These are phyloP conservation scores for Heteronetta atricapilla DNA, from an alignment of 2,113 vertebrate genomes.

Conservation along the genomic window DNA sequence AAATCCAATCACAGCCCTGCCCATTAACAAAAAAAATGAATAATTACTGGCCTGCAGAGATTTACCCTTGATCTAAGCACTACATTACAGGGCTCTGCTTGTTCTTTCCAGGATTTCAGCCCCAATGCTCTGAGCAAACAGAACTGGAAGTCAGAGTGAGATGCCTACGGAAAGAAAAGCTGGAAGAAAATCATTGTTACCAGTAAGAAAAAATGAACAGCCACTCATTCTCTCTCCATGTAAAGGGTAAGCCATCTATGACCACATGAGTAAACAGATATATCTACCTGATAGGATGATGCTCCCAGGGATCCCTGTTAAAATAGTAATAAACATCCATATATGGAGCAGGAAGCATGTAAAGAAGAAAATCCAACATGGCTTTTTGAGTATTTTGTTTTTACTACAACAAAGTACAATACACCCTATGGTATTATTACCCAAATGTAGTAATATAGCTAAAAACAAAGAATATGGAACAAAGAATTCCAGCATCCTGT, in stretches of 20 bases:
- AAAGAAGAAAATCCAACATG: neutral
- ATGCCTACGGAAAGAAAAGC: neutral
- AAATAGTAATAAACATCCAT: neutral
- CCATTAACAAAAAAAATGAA: neutral
- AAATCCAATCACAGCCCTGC: slow-evolving; percentile 14
- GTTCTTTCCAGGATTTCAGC: neutral
- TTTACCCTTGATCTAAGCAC: neutral
- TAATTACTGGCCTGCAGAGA: slow-evolving; percentile 10
- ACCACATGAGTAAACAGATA: neutral
- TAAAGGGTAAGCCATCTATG: neutral
- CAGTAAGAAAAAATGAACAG: neutral
- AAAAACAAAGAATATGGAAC: neutral
- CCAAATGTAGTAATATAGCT: neutral
- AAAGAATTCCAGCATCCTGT: neutral
- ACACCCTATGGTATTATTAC: neutral
- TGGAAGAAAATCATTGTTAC: neutral
- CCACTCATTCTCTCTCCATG: neutral
- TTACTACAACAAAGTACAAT: neutral
- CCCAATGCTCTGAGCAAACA: neutral
- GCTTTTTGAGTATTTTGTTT: neutral
- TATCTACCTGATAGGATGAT: neutral
- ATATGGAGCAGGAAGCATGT: neutral
- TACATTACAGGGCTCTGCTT: neutral
- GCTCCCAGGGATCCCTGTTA: neutral
- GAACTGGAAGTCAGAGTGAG: neutral